A percentile compares a stretch with the other conserved stretches of the same genome.
phyloP scores from a whole-genome alignment of 2,113 vertebrate genomes.

The Pomatostomus ruficeps region DNA sequence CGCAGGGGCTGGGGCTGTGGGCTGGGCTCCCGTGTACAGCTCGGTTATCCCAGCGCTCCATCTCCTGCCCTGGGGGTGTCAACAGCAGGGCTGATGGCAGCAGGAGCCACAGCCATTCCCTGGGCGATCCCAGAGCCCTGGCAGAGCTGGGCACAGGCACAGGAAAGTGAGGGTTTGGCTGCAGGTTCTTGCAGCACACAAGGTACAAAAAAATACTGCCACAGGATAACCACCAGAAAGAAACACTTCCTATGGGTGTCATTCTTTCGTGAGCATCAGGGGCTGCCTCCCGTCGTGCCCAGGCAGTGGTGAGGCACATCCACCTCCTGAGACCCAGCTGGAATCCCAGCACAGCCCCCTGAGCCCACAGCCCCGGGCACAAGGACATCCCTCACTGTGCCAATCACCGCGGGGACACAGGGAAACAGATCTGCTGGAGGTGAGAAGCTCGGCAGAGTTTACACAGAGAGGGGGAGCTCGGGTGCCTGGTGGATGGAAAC shows the following conservation, averaged over 20 bases:
- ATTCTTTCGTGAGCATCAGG: not conserved
- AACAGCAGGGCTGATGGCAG: not conserved
- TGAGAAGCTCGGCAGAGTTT: not conserved
- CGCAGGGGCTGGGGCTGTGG: not conserved
- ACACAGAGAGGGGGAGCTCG: not conserved
- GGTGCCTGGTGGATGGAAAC: constrained; percentile 35
- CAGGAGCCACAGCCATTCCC: not conserved
- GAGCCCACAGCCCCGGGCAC: not conserved
- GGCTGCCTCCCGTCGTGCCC: fast-evolving
- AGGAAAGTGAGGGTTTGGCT: fast-evolving
- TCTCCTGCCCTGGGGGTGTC: not conserved
- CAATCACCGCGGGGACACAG: fast-evolving
- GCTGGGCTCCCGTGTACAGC: fast-evolving
- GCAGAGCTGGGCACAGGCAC: not conserved
- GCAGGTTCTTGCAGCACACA: not conserved
- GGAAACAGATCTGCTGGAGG: not conserved
- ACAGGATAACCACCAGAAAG: not conserved
- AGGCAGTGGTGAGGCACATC: not conserved
- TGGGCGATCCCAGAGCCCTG: not conserved
- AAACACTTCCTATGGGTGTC: not conserved
- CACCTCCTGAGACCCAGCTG: not conserved
- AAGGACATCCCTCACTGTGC: not conserved
- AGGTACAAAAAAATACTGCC: not conserved
- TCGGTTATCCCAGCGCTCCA: fast-evolving
- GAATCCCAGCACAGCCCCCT: not conserved